Conservation (phyloP, 1,140 invertebrate genomes). For the Zaprionus ghesquierei region DNA sequence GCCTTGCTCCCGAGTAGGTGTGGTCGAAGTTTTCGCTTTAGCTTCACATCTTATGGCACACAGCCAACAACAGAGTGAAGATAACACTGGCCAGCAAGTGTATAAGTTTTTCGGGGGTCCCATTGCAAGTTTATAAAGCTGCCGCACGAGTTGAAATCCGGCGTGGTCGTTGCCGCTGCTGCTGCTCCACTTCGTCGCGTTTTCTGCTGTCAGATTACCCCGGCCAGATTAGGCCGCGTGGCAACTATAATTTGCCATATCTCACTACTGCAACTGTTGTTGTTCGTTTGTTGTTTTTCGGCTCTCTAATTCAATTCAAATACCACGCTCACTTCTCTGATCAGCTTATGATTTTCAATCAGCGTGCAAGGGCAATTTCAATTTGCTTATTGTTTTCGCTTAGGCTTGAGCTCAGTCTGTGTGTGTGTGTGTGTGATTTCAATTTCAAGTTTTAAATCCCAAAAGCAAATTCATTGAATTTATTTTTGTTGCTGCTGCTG, state of each 20-base stretch:
- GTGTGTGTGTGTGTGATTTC: conserved; percentile 37
- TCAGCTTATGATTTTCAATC: conserved; percentile 53
- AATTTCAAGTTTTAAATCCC: conserved; percentile 70
- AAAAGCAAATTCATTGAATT: conserved; percentile 55
- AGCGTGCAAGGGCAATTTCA: conserved; percentile 33
- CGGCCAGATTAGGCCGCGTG: conserved; percentile 58
- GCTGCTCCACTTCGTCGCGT: not conserved
- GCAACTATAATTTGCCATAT: conserved; percentile 35
- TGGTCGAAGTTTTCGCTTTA: conserved; percentile 35
- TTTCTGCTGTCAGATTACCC: conserved; percentile 36
- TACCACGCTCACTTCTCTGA: not conserved
- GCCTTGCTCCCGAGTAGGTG: conserved; percentile 1
- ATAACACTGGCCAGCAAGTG: conserved; percentile 31
- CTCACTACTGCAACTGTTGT: not conserved
- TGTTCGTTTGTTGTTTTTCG: not conserved
- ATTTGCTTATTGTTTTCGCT: conserved; percentile 40
- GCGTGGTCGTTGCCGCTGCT: not conserved
- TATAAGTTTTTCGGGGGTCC: conserved; percentile 2
- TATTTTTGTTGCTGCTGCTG: conserved; percentile 28
- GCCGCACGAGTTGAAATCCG: conserved; percentile 11
- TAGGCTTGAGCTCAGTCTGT: not conserved
- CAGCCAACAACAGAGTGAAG: conserved; percentile 8
- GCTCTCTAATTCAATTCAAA: conserved; percentile 54
- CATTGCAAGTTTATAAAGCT: conserved; percentile 27
- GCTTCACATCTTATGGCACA: conserved; percentile 32